Conservation (phyloP, 64 coral and sea anemone species). For the Anthopleura sola region DNA sequence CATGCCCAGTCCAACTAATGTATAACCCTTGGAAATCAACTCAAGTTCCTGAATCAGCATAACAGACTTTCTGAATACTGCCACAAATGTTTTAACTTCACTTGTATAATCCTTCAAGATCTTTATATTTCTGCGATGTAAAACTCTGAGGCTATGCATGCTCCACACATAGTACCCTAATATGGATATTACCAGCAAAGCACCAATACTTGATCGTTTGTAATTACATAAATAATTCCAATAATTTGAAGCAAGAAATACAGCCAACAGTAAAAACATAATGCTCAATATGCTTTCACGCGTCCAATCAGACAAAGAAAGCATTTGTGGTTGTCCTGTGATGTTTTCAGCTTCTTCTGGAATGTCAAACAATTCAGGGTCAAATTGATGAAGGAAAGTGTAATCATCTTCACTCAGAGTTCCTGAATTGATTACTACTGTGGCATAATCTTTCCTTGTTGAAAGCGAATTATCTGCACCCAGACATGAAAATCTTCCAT, state of each 20-base stretch:
- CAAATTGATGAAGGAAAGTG: slow-evolving; percentile 62
- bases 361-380: slow-evolving; percentile 57
- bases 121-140: slow-evolving; percentile 35
- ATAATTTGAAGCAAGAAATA: not conserved
- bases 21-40: slow-evolving; percentile 57
- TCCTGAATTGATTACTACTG: slow-evolving; percentile 41
- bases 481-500: not conserved
- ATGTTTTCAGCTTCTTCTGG: not conserved
- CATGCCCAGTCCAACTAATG: slow-evolving; percentile 48
- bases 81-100: slow-evolving; percentile 27
- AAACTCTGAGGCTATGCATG: slow-evolving; percentile 14
- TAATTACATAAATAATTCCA: not conserved
- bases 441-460: not conserved
- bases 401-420: slow-evolving; percentile 68
- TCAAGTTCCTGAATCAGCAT: slow-evolving; percentile 86
- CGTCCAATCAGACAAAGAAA: not conserved
- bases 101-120: slow-evolving; percentile 30
- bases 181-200: not conserved
- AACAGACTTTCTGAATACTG: slow-evolving; percentile 67
- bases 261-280: not conserved
- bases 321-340: not conserved
- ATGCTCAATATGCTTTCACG: not conserved
- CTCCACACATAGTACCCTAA: not conserved
- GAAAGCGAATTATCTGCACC: not conserved
- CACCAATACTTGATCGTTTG: not conserved